Evolutionary conservation across 2,113 vertebrate species (phyloP).

Genomic region (Passer domesticus): DNA sequence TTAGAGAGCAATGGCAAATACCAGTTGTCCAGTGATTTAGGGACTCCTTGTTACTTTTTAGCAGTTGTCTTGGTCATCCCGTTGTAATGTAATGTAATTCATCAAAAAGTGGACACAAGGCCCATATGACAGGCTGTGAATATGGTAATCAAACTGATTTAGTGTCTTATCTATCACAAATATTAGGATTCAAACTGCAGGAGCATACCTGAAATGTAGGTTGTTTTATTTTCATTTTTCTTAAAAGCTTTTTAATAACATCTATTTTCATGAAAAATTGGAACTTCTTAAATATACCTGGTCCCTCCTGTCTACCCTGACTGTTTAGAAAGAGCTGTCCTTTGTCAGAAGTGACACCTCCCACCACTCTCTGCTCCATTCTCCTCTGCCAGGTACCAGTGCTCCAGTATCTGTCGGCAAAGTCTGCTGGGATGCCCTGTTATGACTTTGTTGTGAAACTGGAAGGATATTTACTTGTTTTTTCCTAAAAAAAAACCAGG

Average conservation of each 20-base stretch:
- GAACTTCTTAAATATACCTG: background rate
- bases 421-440: background rate
- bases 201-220: background rate
- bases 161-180: background rate
- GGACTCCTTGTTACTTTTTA: background rate
- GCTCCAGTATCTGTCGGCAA: background rate
- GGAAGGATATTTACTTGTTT: slow-evolving; percentile 3
- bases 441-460: background rate
- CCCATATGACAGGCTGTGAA: background rate
- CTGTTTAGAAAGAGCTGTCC: background rate
- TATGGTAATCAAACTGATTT: background rate
- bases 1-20: background rate
- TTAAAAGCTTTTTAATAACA: background rate
- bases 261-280: background rate
- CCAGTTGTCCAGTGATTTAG: background rate
- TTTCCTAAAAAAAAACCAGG: background rate
- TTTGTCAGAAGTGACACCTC: background rate
- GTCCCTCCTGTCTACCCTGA: background rate
- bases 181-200: background rate
- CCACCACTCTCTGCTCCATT: background rate
- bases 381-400: background rate
- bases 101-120: background rate
- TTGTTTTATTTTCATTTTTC: background rate
- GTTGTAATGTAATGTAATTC: background rate
- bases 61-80: background rate